phyloP scores from a whole-genome alignment of 2,113 vertebrate species.

The Eublepharis macularius region DNA sequence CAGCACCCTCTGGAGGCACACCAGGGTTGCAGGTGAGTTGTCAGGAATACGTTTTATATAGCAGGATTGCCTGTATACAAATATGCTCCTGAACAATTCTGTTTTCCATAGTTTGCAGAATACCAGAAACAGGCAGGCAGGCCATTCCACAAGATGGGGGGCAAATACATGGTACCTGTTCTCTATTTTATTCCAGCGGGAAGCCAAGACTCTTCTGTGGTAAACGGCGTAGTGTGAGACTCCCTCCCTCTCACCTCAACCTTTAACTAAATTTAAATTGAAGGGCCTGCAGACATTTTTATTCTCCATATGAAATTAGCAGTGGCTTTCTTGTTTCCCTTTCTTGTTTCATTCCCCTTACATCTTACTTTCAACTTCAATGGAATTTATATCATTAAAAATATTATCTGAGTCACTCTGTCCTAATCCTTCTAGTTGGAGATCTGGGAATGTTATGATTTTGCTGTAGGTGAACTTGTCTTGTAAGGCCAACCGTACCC shows the following conservation, averaged over 20 bases:
- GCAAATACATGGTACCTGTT: too few relatives aligned
- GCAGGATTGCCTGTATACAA: too few relatives aligned
- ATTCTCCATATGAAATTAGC: neutral
- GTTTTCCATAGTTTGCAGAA: too few relatives aligned
- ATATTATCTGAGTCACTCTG: neutral
- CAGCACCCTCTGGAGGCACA: too few relatives aligned
- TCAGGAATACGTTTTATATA: too few relatives aligned
- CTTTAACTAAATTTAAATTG: neutral
- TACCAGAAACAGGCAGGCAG: too few relatives aligned
- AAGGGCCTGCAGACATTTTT: neutral
- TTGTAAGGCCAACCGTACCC: too few relatives aligned
- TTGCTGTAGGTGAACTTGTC: neutral
- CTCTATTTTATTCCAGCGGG: neutral
- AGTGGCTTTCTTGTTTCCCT: neutral
- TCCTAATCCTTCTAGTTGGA: neutral
- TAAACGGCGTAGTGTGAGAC: neutral
- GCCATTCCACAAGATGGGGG: too few relatives aligned
- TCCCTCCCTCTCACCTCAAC: neutral
- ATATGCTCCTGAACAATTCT: too few relatives aligned
- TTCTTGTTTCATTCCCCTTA: neutral
- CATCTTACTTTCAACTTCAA: neutral
- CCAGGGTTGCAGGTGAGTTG: too few relatives aligned
- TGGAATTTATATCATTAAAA: neutral
- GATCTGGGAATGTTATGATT: neutral
- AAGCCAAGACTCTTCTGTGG: neutral